Base-by-base conservation (phyloP, 2,113 vertebrate species). In the Alaudala cheleensis region DNA sequence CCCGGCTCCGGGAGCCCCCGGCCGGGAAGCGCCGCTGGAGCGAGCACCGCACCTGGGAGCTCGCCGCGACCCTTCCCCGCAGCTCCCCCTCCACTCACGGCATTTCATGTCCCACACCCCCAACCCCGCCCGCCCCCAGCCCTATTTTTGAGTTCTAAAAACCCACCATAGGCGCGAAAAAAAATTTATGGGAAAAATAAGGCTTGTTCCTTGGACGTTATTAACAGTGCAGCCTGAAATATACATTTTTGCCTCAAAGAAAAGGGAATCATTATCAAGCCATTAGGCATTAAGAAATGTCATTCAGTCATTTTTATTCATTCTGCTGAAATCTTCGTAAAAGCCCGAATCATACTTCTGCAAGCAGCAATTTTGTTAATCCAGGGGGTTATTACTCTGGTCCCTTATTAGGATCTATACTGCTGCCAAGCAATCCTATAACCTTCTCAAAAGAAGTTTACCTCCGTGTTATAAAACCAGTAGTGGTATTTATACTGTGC, bases 401-500 rank as follows among this genome's bases (percentile, higher is more conserved):
- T 97, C 97, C 95, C 98, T 98, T 98, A 98, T 98, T 98, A 98
- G 98, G 98, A 98, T 98, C 98, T 98, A 98, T 97, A 97, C 97
- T 95, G 98, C 98, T 98, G 98, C 98, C 98, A 98, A 98, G 97
- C 98, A 98, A 98, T 98, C 98, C 98, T 98, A 98, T 98, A 98
- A 98, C 98, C 97, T 96, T 97, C 98, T 98, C 98, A 98, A 98
- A 98, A 98, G 98, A 98, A 98, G 98, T 98, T 98, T 98, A 98
- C 98, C 98, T 98, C 98, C 98, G 96, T 98, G 98, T 98, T 98
- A 98, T 98, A 98, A 98, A 98, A 98, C 97, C 98, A 98, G 98
- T 98, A 98, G 97, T 97, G 98, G 98, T 98, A 98, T 98, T 98
- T 98, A 98, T 98, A 98, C 98, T 98, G 98, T 98, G 98, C 98